phyloP scores from a whole-genome alignment of 2,888 invertebrate species.

The Diloba caeruleocephala region DNA sequence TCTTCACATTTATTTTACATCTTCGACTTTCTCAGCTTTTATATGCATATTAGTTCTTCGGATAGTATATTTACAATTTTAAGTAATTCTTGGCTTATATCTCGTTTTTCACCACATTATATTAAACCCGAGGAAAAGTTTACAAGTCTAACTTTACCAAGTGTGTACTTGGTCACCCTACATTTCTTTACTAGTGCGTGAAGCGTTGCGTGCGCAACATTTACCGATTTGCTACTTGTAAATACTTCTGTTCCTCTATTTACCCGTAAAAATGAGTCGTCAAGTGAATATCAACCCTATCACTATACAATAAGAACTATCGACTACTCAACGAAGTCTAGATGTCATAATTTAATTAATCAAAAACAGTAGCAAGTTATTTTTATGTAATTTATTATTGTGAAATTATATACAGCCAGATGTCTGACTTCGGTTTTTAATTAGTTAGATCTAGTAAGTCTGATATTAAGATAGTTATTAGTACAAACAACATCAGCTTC shows the following conservation, averaged over 20 bases:
- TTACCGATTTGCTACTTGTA: slow-evolving; percentile 57
- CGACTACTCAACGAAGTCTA: neutral
- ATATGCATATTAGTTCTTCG: too few species aligned
- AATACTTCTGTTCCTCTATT: slow-evolving; percentile 43
- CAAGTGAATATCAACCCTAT: slow-evolving; percentile 44
- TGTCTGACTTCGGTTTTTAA: neutral
- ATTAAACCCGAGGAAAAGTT: too few species aligned
- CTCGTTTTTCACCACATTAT: too few species aligned
- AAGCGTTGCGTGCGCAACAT: slow-evolving; percentile 69
- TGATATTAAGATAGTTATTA: neutral
- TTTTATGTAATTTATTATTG: slow-evolving; percentile 5
- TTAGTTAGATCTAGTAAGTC: slow-evolving; percentile 1
- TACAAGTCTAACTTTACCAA: neutral
- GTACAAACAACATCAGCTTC: neutral
- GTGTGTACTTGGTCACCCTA: slow-evolving; percentile 54
- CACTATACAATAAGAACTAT: neutral
- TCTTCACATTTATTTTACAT: too few species aligned
- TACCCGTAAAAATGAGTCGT: slow-evolving; percentile 23
- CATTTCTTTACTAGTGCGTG: slow-evolving; percentile 72
- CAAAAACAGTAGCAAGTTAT: slow-evolving; percentile 32
- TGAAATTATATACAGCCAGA: slow-evolving; percentile 4
- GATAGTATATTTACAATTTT: too few species aligned
- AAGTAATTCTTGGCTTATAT: too few species aligned
- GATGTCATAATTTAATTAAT: slow-evolving; percentile 8
- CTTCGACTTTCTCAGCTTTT: too few species aligned